Evolutionary conservation across 1,140 invertebrate genomes (phyloP).

Genomic region (Heterodera carotae): DNA sequence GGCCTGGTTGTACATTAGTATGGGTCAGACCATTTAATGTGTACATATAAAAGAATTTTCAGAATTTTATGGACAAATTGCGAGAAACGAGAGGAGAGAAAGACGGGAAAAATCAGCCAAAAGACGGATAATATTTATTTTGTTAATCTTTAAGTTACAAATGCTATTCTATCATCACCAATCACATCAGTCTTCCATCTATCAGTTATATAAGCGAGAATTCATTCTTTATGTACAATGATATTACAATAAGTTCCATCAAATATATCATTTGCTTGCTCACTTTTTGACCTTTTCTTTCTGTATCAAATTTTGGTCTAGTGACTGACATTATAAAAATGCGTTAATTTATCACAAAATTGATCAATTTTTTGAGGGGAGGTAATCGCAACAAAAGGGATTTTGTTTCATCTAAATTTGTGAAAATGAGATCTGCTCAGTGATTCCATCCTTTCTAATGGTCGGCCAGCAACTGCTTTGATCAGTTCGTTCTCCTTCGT

Average conservation of each 20-base stretch:
- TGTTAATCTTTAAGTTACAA: not conserved
- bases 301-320: not conserved
- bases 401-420: not conserved
- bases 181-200: too few relatives aligned
- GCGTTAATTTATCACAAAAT: not conserved
- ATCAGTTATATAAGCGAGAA: not conserved
- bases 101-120: not conserved
- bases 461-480: not conserved
- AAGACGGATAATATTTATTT: not conserved
- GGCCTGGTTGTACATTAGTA: too few relatives aligned
- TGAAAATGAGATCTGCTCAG: not conserved
- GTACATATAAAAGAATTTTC: too few relatives aligned
- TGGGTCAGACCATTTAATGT: too few relatives aligned
- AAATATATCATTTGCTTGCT: not conserved
- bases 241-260: not conserved
- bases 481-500: not conserved
- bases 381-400: not conserved
- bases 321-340: not conserved
- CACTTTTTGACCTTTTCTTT: not conserved
- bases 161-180: too few relatives aligned
- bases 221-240: not conserved
- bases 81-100: not conserved
- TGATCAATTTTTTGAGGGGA: too few relatives aligned
- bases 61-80: not conserved
- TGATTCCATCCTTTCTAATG: not conserved